Percentiles rank a stretch among this genome's conserved stretches.
Evolutionary conservation across 2,797 vertebrate species (phyloP).

Genomic region (Lacerta viridis): DNA sequence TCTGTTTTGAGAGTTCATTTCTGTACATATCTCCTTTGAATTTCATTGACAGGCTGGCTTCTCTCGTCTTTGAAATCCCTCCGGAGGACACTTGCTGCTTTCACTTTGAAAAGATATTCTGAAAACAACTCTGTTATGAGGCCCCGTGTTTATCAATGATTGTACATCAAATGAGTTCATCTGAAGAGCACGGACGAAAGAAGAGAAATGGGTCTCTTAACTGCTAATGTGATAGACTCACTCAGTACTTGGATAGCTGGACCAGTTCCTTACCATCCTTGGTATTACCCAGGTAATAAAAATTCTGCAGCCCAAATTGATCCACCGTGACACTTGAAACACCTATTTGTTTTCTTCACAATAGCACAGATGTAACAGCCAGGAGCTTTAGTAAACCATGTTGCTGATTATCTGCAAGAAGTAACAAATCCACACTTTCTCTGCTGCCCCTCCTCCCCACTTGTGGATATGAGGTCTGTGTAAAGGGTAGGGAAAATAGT

Average conservation of each 20-base stretch:
- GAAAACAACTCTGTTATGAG: not conserved
- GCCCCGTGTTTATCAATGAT: not conserved
- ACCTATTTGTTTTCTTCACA: not conserved
- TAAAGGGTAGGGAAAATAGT: not conserved
- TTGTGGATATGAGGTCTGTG: not conserved
- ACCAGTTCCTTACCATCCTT: not conserved
- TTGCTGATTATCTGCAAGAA: not conserved
- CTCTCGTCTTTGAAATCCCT: slow-evolving; percentile 15
- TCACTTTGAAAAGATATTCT: slow-evolving; percentile 1
- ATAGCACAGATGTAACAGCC: not conserved
- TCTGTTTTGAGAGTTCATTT: slow-evolving; percentile 21
- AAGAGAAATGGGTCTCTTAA: not conserved
- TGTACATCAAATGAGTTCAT: not conserved
- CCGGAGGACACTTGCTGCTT: not conserved
- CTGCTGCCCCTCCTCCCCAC: not conserved
- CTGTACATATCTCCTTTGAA: slow-evolving; percentile 3
- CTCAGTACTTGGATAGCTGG: not conserved
- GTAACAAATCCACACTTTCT: not conserved
- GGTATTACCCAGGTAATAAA: slow-evolving; percentile 11
- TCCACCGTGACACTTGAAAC: not conserved
- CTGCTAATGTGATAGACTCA: slow-evolving; percentile 1
- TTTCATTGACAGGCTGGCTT: accelerated
- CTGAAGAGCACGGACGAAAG: not conserved
- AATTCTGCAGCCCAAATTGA: not conserved
- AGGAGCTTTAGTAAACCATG: slow-evolving; percentile 8